Percentiles rank a stretch among this genome's conserved stretches.
These are phyloP conservation scores for Stomorhina lunata DNA, from an alignment of 2,888 invertebrate species.

Conservation along the genomic window DNA sequence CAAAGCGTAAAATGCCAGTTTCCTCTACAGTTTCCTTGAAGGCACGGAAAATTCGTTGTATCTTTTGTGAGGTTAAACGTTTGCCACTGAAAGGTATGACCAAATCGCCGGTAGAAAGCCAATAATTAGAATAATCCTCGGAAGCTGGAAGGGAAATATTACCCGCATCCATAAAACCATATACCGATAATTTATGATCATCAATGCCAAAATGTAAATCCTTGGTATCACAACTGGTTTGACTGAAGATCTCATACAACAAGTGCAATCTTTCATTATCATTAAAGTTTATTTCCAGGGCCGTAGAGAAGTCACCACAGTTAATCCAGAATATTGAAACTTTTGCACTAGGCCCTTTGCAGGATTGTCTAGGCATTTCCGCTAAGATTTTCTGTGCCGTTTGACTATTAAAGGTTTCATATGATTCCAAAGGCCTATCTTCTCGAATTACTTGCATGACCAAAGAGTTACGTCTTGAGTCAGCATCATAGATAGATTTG, in stretches of 20 bases:
- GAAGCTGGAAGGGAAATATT: slow-evolving; percentile 66
- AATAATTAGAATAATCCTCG: slow-evolving; percentile 75
- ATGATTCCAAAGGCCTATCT: slow-evolving; percentile 73
- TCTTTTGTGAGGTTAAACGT: slow-evolving; percentile 69
- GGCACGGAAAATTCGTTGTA: slow-evolving; percentile 73
- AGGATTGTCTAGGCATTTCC: slow-evolving; percentile 66
- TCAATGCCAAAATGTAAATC: slow-evolving; percentile 76
- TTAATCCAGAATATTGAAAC: slow-evolving; percentile 74
- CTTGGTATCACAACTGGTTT: slow-evolving; percentile 72
- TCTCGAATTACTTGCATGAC: slow-evolving; percentile 76
- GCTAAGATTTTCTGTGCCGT: slow-evolving; percentile 68
- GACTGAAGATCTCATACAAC: slow-evolving; percentile 75
- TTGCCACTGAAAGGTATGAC: slow-evolving; percentile 76
- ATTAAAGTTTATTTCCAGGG: slow-evolving; percentile 70
- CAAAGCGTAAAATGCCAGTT: slow-evolving; percentile 70
- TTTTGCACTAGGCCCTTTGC: not conserved
- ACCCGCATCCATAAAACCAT: slow-evolving; percentile 32
- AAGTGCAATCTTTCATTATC: slow-evolving; percentile 70
- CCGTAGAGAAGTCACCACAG: slow-evolving; percentile 72
- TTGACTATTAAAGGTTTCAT: too few relatives aligned
- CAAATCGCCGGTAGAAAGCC: slow-evolving; percentile 76
- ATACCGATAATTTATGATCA: slow-evolving; percentile 71
- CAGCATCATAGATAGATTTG: slow-evolving; percentile 61
- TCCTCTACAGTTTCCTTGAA: slow-evolving; percentile 67
- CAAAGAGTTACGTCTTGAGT: slow-evolving; percentile 73